phyloP scores from a whole-genome alignment of 2,113 vertebrate genomes.

The Tringa solitaria region DNA sequence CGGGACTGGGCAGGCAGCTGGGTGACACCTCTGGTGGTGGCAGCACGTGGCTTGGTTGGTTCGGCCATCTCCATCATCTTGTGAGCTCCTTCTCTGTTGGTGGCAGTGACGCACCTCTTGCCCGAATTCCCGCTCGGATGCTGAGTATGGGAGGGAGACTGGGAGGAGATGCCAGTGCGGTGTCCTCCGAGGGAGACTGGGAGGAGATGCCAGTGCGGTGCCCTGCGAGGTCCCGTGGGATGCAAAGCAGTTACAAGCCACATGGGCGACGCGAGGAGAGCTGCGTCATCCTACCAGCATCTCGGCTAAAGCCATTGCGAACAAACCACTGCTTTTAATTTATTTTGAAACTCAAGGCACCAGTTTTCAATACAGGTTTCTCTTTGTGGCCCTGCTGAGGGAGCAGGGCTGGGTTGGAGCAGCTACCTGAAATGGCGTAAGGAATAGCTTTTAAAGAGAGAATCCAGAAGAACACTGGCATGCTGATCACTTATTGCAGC shows the following conservation, averaged over 20 bases:
- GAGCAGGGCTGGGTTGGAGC: not conserved
- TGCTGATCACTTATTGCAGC: not conserved
- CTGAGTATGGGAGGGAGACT: not conserved
- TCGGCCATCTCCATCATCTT: not conserved
- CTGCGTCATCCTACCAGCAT: not conserved
- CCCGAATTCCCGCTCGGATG: accelerated
- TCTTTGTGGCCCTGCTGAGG: not conserved
- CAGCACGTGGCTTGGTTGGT: not conserved
- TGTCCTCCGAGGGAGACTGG: not conserved
- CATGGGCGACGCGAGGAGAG: accelerated
- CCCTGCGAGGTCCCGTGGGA: not conserved
- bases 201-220: accelerated
- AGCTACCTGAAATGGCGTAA: not conserved
- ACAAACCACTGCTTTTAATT: accelerated
- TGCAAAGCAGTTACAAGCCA: accelerated
- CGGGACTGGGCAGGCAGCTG: accelerated
- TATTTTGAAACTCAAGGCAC: not conserved
- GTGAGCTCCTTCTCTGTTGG: not conserved
- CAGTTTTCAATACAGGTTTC: not conserved
- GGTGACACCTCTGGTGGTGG: not conserved
- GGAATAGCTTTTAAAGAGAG: not conserved
- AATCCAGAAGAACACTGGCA: not conserved
- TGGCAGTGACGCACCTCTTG: not conserved
- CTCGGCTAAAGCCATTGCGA: not conserved
- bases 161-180: accelerated